Conservation (phyloP, 2,797 vertebrate genomes). For the Onychomys leucogaster region DNA sequence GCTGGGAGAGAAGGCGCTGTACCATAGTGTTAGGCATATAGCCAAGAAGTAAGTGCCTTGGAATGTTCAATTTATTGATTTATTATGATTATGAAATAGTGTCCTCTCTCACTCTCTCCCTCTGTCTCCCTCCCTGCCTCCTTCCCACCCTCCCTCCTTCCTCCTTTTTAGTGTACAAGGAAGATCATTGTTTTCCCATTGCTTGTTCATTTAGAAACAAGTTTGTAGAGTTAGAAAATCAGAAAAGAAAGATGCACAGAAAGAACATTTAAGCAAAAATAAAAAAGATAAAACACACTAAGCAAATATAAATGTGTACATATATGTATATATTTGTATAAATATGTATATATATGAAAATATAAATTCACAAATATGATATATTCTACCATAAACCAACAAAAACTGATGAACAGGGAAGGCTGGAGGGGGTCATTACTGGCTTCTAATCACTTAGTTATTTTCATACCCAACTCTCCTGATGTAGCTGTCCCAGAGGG, state of each 20-base stretch:
- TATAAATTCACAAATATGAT: background rate
- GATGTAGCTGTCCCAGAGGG: background rate
- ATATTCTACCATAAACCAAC: rapidly evolving
- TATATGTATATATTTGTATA: background rate
- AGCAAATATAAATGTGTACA: background rate
- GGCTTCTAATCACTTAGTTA: rapidly evolving
- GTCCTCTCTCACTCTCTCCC: background rate
- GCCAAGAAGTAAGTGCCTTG: background rate
- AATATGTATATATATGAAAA: background rate
- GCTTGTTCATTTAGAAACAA: background rate
- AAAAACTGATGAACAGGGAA: background rate
- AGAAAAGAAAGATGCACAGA: background rate
- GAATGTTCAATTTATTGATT: background rate
- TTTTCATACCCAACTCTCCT: rapidly evolving
- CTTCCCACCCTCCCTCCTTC: too few species aligned
- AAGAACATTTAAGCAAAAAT: background rate
- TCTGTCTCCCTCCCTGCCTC: background rate
- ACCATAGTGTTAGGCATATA: background rate
- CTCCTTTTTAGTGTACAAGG: background rate
- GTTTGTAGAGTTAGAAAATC: background rate
- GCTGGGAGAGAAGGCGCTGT: background rate
- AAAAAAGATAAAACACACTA: background rate
- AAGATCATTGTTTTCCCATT: background rate
- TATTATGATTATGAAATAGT: background rate
- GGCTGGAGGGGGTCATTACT: too few species aligned